Base-by-base conservation (phyloP, 2,888 invertebrate species). In the Clepsis dumicolana region DNA sequence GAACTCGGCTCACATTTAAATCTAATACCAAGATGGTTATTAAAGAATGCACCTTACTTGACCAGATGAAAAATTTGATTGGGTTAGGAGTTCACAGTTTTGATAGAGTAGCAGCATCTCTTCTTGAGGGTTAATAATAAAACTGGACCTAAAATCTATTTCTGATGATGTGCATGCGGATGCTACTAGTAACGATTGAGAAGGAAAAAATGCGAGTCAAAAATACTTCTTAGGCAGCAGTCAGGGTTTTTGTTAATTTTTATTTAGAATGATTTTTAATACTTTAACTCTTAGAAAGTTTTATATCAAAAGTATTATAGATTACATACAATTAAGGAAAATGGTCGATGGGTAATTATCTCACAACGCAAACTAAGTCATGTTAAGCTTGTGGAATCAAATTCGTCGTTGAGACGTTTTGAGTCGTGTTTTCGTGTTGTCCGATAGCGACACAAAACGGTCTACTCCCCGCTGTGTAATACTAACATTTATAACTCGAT, bases 1-100 rank as follows among this genome's bases (percentile, higher is more conserved):
- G 63, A 68, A 68, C 68, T 68, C 68, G 18, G 63, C 18, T 68
- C 48, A 50, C 68, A 68, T 68, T 68, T 68, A 68, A 57, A 59
- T 59, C 63, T 57, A 64, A 52, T 59, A 64, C 64, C 63, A 53
- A 52, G 52, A 68, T 68, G 44, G 29, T 52, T 59, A 35, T 48
- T 62, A 63, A 57, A 57, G 27, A 52, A 63, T 32, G 24, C 14
- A 60, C n/a, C 21, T 25, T 24, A 12, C 18, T 38, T 35, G 35
- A 35, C 14, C 35, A 35, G 4, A 14, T 14, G n/a, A 38, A 38
- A 38, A 38, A 38, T n/a, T n/a, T n/a, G n/a, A n/a, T n/a, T n/a
- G n/a, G n/a, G n/a, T n/a, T n/a, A n/a, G n/a, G n/a, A n/a, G n/a
- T n/a, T n/a, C n/a, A n/a, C n/a, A n/a, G n/a, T n/a, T n/a, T n/a